Evolutionary conservation across 2,888 invertebrate genomes (phyloP), one percentile per base, ranked within the genome.

Genomic region (Polymixis lichenea): DNA sequence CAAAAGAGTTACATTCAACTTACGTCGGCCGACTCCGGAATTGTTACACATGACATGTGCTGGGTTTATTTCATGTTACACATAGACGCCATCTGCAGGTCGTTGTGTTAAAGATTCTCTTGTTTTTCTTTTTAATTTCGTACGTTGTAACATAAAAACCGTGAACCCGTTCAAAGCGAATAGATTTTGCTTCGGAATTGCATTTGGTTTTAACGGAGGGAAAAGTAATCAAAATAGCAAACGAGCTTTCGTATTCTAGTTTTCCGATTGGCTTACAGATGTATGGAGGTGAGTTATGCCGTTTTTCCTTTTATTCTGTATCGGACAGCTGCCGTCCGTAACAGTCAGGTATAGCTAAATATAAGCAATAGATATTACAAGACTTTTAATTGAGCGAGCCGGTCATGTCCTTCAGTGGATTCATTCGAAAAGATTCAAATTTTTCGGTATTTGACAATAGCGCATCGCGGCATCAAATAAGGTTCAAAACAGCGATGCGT

Each of bases 1-100:
- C 89, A 88, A 91, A 91, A 89, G 86, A 87, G 90, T 88, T 86
- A 90, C 88, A 80, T 86, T 81, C 84, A 86, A 83, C 72, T 66
- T 86, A 83, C 77, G 85, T 73, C 77, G 72, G 46, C 65, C 68
- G 82, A 76, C 77, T 76, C 75, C 17, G 65, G 80, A 53, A 75
- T 75, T 85, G 83, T 84, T 75, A 70, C 78, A 68, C 74, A 64
- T 81, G 73, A 77, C 68, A 82, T 82, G 25, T 77, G 61, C 75
- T 51, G 19, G n/a, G 62, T 55, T 74, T 66, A 66, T 62, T 61
- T 74, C 69, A 51, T 43, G 15, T 68, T 49, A 46, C 65, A 46
- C 32, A 64, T 15, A 38, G 3, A 69, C 55, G 69, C 65, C 80
- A 77, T 38, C 58, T 69, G 69, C 73, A 81, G 73, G 53, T 22